Evolutionary conservation across 2,113 vertebrate species (phyloP).

Genomic region (Brachionichthys hirsutus): DNA sequence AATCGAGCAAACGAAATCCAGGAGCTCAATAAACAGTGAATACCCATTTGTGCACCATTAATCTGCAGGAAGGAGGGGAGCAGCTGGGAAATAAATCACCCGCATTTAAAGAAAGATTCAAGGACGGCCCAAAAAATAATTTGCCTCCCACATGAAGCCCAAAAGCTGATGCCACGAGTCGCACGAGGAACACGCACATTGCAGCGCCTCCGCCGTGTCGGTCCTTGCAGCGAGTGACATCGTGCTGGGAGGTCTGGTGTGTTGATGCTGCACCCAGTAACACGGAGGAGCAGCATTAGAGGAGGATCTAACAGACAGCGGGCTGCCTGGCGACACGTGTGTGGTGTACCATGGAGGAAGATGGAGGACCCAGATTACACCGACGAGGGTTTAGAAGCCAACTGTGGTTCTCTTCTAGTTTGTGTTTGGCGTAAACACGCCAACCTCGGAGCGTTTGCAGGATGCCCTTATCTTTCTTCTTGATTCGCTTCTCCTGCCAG

Average conservation of each 20-base stretch:
- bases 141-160: no score
- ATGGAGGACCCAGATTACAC: conserved; percentile 8
- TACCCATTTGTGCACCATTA: no score
- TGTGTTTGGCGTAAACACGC: neutral
- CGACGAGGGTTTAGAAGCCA: conserved; percentile 12
- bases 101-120: no score
- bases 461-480: conserved; percentile 1
- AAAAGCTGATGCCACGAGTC: no score
- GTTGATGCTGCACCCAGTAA: conserved; percentile 31
- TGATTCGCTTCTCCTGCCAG: conserved; percentile 18
- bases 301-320: conserved; percentile 39
- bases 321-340: conserved; percentile 20
- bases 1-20: neutral
- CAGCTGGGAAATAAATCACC: no score
- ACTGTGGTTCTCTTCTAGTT: conserved; percentile 5
- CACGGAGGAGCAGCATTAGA: conserved; percentile 43
- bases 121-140: no score
- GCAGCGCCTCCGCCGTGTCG: no score
- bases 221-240: no score
- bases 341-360: conserved; percentile 18
- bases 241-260: no score
- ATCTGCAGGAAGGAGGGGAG: no score
- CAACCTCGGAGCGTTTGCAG: neutral
- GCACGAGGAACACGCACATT: no score
- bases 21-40: conserved; percentile 11